A percentile compares a stretch with the other conserved stretches of the same genome.
These are phyloP conservation scores for Hartigia nigra DNA, from an alignment of 2,888 invertebrate species.

Conservation along the genomic window DNA sequence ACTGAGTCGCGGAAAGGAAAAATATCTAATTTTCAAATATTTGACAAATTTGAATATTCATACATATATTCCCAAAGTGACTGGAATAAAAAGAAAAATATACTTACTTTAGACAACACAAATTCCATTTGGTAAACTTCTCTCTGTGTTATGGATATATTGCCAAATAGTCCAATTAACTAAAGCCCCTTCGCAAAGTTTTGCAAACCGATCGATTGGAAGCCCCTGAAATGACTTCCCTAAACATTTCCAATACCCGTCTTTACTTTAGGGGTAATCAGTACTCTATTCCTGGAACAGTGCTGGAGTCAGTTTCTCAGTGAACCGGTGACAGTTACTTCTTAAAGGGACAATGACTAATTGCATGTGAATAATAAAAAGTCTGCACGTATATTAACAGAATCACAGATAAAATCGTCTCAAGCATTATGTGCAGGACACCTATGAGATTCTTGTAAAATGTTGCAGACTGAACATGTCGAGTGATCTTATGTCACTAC, in stretches of 20 bases:
- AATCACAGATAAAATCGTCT: not conserved
- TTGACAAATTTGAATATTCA: not conserved
- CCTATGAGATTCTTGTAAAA: not conserved
- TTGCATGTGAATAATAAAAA: not conserved
- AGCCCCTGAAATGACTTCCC: not conserved
- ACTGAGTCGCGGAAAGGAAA: not conserved
- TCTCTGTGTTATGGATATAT: not conserved
- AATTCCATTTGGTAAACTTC: not conserved
- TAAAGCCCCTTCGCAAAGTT: not conserved
- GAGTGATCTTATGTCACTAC: constrained; percentile 84
- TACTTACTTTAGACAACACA: not conserved
- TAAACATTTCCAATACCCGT: not conserved
- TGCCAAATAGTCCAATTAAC: not conserved
- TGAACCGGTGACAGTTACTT: not conserved
- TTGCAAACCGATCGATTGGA: not conserved
- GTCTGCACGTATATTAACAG: not conserved
- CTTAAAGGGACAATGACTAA: not conserved
- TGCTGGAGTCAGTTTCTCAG: not conserved
- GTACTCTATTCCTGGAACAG: not conserved
- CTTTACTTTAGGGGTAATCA: not conserved
- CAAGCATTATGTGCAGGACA: not conserved
- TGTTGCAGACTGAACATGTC: constrained; percentile 80
- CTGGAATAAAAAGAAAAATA: not conserved
- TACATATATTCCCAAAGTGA: not conserved
- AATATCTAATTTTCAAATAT: no score